A percentile compares a stretch with the other conserved stretches of the same genome.
phyloP scores from a whole-genome alignment of 2,797 vertebrate species.

The Gymnoscopelus braueri region DNA sequence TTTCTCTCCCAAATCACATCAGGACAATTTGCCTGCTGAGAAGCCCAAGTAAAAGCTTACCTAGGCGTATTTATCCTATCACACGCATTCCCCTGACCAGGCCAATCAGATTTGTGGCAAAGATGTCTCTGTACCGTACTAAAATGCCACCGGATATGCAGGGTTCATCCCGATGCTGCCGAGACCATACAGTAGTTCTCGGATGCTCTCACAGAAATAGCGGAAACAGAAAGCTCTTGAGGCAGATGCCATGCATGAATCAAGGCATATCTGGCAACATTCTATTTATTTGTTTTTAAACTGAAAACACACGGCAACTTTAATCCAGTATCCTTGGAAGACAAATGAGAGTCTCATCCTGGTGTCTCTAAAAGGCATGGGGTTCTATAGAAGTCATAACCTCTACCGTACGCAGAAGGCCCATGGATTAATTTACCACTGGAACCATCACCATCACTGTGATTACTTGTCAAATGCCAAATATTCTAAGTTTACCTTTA shows the following conservation, averaged over 20 bases:
- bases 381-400: too few species aligned
- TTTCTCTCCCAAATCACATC: conserved; percentile 81
- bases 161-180: conserved; percentile 20
- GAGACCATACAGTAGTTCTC: conserved; percentile 41
- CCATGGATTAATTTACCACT: too few species aligned
- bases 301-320: too few species aligned
- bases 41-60: conserved; percentile 73
- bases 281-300: too few species aligned
- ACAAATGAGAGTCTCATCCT: too few species aligned
- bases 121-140: conserved; percentile 47
- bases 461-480: too few species aligned
- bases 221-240: conserved; percentile 7
- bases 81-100: conserved; percentile 68
- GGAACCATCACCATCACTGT: too few species aligned
- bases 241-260: conserved; percentile 8
- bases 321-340: too few species aligned
- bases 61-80: conserved; percentile 67
- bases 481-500: too few species aligned
- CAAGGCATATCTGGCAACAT: not conserved
- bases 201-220: conserved; percentile 19
- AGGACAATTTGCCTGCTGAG: conserved; percentile 74
- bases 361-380: too few species aligned
- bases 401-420: too few species aligned
- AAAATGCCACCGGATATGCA: conserved; percentile 46
- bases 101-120: conserved; percentile 62